These are phyloP conservation scores for Pagrus major DNA, from an alignment of 2,113 vertebrate species.

Conservation along the genomic window DNA sequence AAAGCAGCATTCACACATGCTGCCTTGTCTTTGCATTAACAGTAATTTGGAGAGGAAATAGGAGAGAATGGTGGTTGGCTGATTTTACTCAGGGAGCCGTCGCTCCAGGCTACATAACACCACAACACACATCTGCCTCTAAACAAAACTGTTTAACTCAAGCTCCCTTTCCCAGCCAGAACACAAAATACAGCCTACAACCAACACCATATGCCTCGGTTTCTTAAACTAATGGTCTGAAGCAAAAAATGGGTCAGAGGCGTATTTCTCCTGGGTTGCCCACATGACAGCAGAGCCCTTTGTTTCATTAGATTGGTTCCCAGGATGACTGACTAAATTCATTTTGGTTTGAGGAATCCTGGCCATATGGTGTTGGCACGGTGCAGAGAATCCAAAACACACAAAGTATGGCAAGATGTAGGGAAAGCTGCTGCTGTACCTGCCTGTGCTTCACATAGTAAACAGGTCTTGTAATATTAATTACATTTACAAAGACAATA, in stretches of 20 bases:
- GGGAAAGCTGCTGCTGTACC: conserved; percentile 27
- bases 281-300: conserved; percentile 54
- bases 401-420: conserved; percentile 26
- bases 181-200: conserved; percentile 33
- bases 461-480: conserved; percentile 42
- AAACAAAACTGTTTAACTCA: conserved; percentile 28
- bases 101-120: conserved; percentile 24
- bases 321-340: conserved; percentile 38
- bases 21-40: conserved; percentile 7
- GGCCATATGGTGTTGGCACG: conserved; percentile 67
- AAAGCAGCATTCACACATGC: conserved; percentile 6
- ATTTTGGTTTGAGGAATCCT: conserved; percentile 41
- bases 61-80: conserved; percentile 1
- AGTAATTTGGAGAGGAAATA: conserved; percentile 26
- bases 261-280: conserved; percentile 34
- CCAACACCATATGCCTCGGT: conserved; percentile 55
- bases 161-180: conserved; percentile 31
- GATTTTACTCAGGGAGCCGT: conserved; percentile 23
- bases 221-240: conserved; percentile 58
- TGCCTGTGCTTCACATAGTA: conserved; percentile 16
- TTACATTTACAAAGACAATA: conserved; percentile 46
- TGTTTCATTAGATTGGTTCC: conserved; percentile 63
- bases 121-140: conserved; percentile 38
- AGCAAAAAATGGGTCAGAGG: conserved; percentile 56
- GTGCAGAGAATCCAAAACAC: conserved; percentile 44